Evolutionary conservation across 2,797 vertebrate genomes (phyloP), one percentile per base, ranked within the genome.

Genomic region (Sebastes nivosus): DNA sequence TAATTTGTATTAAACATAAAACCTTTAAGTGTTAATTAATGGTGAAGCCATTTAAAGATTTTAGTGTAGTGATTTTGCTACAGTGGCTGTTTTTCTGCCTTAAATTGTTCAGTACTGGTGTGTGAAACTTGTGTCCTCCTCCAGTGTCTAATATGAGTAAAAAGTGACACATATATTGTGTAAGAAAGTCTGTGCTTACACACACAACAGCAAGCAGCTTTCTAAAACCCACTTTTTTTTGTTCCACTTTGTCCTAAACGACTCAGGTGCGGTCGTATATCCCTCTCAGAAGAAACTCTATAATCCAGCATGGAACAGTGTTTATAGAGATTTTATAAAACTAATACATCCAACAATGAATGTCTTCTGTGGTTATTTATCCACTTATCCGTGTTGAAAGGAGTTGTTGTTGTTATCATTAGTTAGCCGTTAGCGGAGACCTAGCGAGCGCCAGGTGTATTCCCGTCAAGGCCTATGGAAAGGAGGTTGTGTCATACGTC

Each of bases 131-230:
- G 36, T 38, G 13, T 42, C 25, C 24, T 59, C 24, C 18, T 30
- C 2, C 22, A 36, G 34, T 50, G 1, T 32, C 30, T 42, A 3
- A 27, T n/a, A n/a, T 59, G 14, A 66, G 34, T 52, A n/a, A 29
- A 69, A 30, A 30, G 29, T 64, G 2, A 57, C 8, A 57, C 8
- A 57, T 42, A 22, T 8, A 24, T 20, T 54, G 20, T 36, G 2
- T 13, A 64, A 36, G 32, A 74, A 55, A 55, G 14, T 42, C 0
- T 42, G 38, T 16, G 9, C 61, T 52, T 24, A 1, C 58, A 60
- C 11, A 34, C 27, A 72, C 67, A 70, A 61, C 29, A 59, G 46
- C 55, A 79, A 67, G 27, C 61, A 72, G 63, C 55, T 76, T 16
- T 22, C 30, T 54, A 57, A 50, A 50, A 50, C 22, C 46, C 38